Conservation (phyloP, 2,797 vertebrate species). For the Knipowitschia caucasica region DNA sequence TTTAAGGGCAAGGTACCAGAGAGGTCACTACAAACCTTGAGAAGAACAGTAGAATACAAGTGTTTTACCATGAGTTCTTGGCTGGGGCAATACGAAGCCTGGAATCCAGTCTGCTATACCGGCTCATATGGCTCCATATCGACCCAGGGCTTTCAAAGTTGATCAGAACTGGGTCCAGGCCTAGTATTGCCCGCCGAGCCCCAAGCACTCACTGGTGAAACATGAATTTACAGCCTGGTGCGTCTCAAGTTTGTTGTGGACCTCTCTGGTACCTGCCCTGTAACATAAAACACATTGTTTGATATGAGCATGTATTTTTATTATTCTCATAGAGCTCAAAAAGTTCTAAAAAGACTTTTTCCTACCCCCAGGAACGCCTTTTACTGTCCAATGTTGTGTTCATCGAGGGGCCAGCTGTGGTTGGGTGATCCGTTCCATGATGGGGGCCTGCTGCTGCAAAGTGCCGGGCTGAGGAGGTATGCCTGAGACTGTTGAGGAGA, state of each 20-base stretch:
- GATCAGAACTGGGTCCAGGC: no score
- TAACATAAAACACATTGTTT: constrained; percentile 16
- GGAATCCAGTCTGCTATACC: no score
- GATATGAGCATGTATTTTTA: constrained; percentile 10
- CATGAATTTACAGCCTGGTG: no score
- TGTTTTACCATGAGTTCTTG: no score
- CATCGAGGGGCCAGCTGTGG: constrained; percentile 81
- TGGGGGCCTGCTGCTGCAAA: constrained; percentile 53
- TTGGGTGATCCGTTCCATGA: constrained; percentile 68
- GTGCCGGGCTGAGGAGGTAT: constrained; percentile 76
- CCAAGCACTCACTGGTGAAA: no score
- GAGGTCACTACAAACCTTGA: no score
- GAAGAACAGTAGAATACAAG: no score
- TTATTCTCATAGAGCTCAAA: background rate
- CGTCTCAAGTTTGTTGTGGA: constrained; percentile 99
- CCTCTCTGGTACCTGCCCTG: constrained; percentile 99
- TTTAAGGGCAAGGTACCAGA: no score
- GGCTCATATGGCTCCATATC: no score
- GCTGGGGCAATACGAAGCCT: no score
- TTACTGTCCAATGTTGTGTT: constrained; percentile 85
- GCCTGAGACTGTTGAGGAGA: constrained; percentile 57
- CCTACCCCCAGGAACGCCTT: constrained; percentile 93
- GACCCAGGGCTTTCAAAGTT: no score
- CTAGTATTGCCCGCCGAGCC: no score
- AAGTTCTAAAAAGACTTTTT: constrained; percentile 44